Conservation (phyloP, 2,888 invertebrate species). For the Pterostichus niger region DNA sequence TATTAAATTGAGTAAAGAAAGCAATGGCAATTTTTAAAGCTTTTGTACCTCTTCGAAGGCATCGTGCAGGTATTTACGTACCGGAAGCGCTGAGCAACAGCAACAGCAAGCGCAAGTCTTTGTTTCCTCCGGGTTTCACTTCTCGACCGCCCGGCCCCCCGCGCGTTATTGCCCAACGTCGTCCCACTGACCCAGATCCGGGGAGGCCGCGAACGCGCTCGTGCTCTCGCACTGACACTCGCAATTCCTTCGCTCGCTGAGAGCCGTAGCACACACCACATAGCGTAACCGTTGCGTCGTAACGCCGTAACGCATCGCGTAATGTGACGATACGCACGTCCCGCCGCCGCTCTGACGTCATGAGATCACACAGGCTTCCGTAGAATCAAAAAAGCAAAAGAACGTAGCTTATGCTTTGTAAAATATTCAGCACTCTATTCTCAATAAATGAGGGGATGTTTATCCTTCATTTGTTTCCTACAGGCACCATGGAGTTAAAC, state of each 20-base stretch:
- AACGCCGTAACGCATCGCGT: constrained; percentile 1
- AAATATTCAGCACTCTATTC: too few species aligned
- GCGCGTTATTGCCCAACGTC: constrained; percentile 24
- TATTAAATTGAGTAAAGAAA: too few species aligned
- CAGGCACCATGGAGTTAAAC: too few species aligned
- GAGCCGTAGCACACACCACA: not conserved
- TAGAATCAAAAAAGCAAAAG: too few species aligned
- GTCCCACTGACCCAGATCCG: constrained; percentile 42
- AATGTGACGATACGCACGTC: not conserved
- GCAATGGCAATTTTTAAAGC: not conserved
- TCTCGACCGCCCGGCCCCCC: constrained; percentile 21
- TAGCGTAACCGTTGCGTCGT: not conserved
- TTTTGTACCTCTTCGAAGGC: not conserved
- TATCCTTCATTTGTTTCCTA: too few species aligned
- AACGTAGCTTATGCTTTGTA: too few species aligned
- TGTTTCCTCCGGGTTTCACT: constrained; percentile 50
- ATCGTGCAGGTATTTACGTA: constrained; percentile 25
- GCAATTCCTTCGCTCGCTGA: constrained; percentile 18
- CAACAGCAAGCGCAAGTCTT: constrained; percentile 14
- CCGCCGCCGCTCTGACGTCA: not conserved
- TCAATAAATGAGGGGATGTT: too few species aligned
- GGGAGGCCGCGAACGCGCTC: constrained; percentile 21
- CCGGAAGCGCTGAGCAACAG: constrained; percentile 18
- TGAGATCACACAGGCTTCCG: not conserved
- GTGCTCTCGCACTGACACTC: not conserved